phyloP scores from a whole-genome alignment of 2,888 invertebrate species.

The Orgyia antiqua region DNA sequence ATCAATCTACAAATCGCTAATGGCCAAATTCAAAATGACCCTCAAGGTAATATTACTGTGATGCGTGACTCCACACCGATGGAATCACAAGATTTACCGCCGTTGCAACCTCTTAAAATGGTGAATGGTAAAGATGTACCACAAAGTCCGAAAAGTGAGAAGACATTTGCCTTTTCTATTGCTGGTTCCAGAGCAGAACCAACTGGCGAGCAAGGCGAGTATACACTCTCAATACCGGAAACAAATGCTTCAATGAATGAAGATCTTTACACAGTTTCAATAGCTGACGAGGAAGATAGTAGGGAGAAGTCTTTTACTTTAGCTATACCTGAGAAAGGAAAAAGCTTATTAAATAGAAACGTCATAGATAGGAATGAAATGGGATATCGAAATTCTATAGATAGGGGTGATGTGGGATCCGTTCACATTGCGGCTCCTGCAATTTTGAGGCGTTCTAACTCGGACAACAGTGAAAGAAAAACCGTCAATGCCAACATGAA shows the following conservation, averaged over 20 bases:
- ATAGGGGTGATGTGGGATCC: conserved; percentile 47
- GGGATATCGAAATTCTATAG: conserved; percentile 46
- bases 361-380: conserved; percentile 53
- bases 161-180: conserved; percentile 61
- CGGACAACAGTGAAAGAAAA: conserved; percentile 68
- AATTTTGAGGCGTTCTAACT: conserved; percentile 68
- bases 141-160: conserved; percentile 51
- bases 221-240: conserved; percentile 71
- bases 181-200: conserved; percentile 70
- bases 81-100: conserved; percentile 60
- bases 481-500: conserved; percentile 50
- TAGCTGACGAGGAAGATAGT: conserved; percentile 65
- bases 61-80: conserved; percentile 64
- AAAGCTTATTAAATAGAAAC: conserved; percentile 61
- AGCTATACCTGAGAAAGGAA: conserved; percentile 69
- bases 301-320: conserved; percentile 63
- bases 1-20: conserved; percentile 84
- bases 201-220: conserved; percentile 70
- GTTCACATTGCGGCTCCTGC: conserved; percentile 62
- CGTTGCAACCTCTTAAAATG: conserved; percentile 59
- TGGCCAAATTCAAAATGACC: conserved; percentile 80
- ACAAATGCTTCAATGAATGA: conserved; percentile 74
- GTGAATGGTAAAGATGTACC: conserved; percentile 58
- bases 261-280: conserved; percentile 73
- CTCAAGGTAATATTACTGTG: conserved; percentile 80